Evolutionary conservation across 2,797 vertebrate species (phyloP), one percentile per base, ranked within the genome.

Genomic region (Parotocinclus haroldoi): DNA sequence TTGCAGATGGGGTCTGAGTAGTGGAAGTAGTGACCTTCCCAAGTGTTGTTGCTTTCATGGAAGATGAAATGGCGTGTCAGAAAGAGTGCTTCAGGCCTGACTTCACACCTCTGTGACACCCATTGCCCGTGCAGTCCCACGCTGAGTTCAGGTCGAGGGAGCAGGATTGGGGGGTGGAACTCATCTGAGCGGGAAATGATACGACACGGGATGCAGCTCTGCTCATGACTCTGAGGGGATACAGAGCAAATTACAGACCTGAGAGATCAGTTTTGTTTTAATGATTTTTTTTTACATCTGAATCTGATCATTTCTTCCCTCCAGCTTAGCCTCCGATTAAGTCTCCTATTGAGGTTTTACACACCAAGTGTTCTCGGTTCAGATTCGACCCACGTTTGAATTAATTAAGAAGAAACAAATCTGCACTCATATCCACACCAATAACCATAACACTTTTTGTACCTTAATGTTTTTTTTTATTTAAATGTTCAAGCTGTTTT

Each of bases 1-100:
- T 94, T 96, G 80, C 96, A 99, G 81, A 94, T 86, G 0, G 96
- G 96, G 84, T 99, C 96, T 0, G 96, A 94, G 86, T 95, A 99
- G 86, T 99, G 96, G 84, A 94, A 95, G 84, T 99, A 99, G 84
- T 94, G 91, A 0, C 96, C 96, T 77, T 98, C 96, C 96, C 96
- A 99, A 49, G 95, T 97, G 83, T 94, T 91, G 83, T 97, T 96
- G 83, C 94, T 93, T 85, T 96, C 93, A 0, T 98, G 94, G 88
- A 99, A 99, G 84, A 96, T 80, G 83, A 99, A 99, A 85, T 98
- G 95, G 3, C 96, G 91, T 0, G 96, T 98, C 76, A 99, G 94
- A 86, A 99, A 99, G 73, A 98, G 93, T 36, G 96, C 95, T 78
- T 96, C 96, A 0, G 96, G 96, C 0, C 96, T 93, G 6, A 98